Evolutionary conservation across 1,140 invertebrate species (phyloP).

Genomic region (Hyles vespertilio): DNA sequence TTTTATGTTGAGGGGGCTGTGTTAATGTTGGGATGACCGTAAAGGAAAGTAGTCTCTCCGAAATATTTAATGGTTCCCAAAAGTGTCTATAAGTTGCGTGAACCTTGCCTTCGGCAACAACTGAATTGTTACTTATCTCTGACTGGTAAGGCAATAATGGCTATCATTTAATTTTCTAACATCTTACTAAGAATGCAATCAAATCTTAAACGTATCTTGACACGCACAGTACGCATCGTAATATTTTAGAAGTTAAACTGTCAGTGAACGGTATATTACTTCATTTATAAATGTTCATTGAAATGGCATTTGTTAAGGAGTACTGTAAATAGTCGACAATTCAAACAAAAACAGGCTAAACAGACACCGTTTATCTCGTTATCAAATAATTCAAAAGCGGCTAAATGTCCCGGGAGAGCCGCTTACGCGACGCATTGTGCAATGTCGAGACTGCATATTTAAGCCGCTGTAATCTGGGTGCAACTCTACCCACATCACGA

Average conservation of each 20-base stretch:
- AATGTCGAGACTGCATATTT: conserved; percentile 41
- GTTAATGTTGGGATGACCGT: conserved; percentile 9
- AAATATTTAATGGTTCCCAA: conserved; percentile 28
- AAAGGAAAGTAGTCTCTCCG: conserved; percentile 27
- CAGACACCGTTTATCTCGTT: conserved; percentile 36
- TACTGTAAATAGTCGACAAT: not conserved
- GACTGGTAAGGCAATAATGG: conserved; percentile 23
- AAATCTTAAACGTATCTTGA: conserved; percentile 14
- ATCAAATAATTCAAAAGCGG: conserved; percentile 39
- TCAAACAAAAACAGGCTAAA: conserved; percentile 3
- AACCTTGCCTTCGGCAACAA: conserved; percentile 26
- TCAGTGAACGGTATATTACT: too few species aligned
- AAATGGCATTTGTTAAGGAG: not conserved
- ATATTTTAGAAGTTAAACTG: too few species aligned
- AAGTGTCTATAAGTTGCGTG: conserved; percentile 34
- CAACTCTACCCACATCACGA: conserved; percentile 13
- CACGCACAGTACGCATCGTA: conserved; percentile 6
- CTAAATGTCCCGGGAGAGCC: conserved; percentile 25
- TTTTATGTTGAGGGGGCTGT: not conserved
- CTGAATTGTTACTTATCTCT: conserved; percentile 29
- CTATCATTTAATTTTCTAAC: conserved; percentile 21
- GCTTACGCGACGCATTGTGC: conserved; percentile 34
- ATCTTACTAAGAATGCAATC: conserved; percentile 13
- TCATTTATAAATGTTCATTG: too few species aligned
- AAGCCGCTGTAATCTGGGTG: conserved; percentile 34